phyloP scores from a whole-genome alignment of 1,140 invertebrate genomes.

The Pristionchus pacificus region DNA sequence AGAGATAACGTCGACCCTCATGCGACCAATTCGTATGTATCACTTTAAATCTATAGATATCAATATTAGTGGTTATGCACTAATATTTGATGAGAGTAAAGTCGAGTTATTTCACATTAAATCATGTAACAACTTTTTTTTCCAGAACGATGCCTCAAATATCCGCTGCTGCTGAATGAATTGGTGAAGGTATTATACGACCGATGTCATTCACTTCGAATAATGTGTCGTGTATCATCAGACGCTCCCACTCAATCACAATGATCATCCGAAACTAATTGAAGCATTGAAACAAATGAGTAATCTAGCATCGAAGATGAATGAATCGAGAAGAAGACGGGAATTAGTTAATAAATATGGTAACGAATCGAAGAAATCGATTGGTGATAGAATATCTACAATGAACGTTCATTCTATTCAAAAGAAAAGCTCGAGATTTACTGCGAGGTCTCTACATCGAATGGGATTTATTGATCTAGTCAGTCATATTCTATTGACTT shows the following conservation, averaged over 20 bases:
- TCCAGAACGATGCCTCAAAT: constrained; percentile 47
- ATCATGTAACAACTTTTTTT: constrained; percentile 6
- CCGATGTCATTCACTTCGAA: too few relatives aligned
- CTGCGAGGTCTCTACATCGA: too few relatives aligned
- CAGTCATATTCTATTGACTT: too few relatives aligned
- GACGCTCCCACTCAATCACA: constrained; percentile 39
- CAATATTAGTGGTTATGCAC: too few relatives aligned
- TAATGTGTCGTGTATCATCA: too few relatives aligned
- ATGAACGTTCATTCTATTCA: constrained; percentile 26
- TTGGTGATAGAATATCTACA: constrained; percentile 27
- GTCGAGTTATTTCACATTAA: background rate
- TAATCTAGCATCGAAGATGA: constrained; percentile 46
- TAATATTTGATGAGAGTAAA: too few relatives aligned
- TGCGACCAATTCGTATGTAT: too few relatives aligned
- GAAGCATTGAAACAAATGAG: constrained; percentile 49
- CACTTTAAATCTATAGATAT: too few relatives aligned
- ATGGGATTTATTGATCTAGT: too few relatives aligned
- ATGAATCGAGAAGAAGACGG: constrained; percentile 49
- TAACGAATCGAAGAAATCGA: background rate
- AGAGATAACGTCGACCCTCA: too few relatives aligned
- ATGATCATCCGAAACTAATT: constrained; percentile 48
- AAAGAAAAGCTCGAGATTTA: constrained; percentile 28
- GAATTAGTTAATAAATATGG: constrained; percentile 38
- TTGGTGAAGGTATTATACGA: constrained; percentile 36
- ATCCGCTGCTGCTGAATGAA: constrained; percentile 49